A percentile compares a stretch with the other conserved stretches of the same genome.
These are phyloP conservation scores for Rhea americana DNA, from an alignment of 2,113 vertebrate genomes.

Conservation along the genomic window DNA sequence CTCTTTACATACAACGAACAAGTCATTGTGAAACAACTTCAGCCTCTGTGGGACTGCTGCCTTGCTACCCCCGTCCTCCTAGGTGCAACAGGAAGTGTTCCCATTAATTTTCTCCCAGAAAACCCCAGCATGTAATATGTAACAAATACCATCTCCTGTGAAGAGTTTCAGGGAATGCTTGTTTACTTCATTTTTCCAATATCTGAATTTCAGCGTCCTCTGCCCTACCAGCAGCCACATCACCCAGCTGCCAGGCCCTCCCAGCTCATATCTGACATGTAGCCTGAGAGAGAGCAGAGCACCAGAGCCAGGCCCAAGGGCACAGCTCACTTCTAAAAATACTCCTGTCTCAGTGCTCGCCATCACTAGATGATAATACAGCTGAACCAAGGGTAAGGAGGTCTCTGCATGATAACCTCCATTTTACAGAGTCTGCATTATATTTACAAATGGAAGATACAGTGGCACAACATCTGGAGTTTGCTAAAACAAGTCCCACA, in stretches of 20 bases:
- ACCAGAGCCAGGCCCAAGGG: not conserved
- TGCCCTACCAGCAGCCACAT: not conserved
- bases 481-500: fast-evolving
- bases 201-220: not conserved
- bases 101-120: not conserved
- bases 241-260: not conserved
- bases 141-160: not conserved
- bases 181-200: not conserved
- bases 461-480: not conserved
- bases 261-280: not conserved
- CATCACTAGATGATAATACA: not conserved
- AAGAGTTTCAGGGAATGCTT: not conserved
- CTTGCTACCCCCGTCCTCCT: not conserved
- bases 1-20: not conserved
- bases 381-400: not conserved
- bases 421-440: not conserved
- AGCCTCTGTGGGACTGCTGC: not conserved
- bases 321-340: not conserved
- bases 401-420: not conserved
- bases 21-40: too few relatives aligned
- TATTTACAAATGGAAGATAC: not conserved
- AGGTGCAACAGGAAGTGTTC: not conserved
- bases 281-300: not conserved
- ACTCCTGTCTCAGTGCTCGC: not conserved
- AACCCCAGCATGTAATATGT: not conserved